Conservation (phyloP, 2,888 invertebrate genomes). For the Drosophila atripex region DNA sequence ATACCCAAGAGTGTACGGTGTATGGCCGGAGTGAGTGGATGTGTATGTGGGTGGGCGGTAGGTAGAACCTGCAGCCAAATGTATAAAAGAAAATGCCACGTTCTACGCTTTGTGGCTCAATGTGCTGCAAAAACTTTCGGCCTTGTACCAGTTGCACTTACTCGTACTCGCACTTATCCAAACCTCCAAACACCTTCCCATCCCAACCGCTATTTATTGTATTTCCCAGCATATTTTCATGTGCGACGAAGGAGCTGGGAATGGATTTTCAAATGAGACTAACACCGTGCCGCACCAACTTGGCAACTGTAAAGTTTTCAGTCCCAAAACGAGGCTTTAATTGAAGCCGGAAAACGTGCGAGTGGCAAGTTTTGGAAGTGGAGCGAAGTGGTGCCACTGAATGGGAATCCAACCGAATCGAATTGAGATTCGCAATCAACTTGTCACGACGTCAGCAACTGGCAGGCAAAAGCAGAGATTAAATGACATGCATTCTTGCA, state of each 20-base stretch:
- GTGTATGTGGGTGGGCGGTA: slow-evolving; percentile 9
- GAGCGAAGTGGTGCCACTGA: slow-evolving; percentile 20
- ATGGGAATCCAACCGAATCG: slow-evolving; percentile 9
- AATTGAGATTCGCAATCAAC: slow-evolving; percentile 65
- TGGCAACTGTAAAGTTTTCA: slow-evolving; percentile 55
- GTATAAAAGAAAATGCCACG: slow-evolving; percentile 75
- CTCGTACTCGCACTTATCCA: slow-evolving; percentile 20
- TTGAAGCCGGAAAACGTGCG: slow-evolving; percentile 67
- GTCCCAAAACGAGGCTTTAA: slow-evolving; percentile 67
- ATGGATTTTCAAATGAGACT: slow-evolving; percentile 26
- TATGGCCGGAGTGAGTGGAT: background rate
- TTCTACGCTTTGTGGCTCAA: slow-evolving; percentile 72
- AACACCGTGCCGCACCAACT: slow-evolving; percentile 13
- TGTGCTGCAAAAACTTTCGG: slow-evolving; percentile 71
- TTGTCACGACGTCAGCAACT: slow-evolving; percentile 58
- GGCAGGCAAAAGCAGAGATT: slow-evolving; percentile 65
- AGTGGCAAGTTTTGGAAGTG: slow-evolving; percentile 15
- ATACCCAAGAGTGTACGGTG: slow-evolving; percentile 9
- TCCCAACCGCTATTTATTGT: slow-evolving; percentile 60
- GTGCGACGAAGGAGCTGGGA: slow-evolving; percentile 39
- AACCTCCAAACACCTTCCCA: slow-evolving; percentile 1
- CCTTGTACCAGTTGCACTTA: slow-evolving; percentile 77
- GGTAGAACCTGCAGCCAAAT: slow-evolving; percentile 61
- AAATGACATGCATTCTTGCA: slow-evolving; percentile 58
- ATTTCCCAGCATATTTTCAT: slow-evolving; percentile 59